A percentile compares a stretch with the other conserved stretches of the same genome.
phyloP scores from a whole-genome alignment of 1,140 invertebrate species.

The Goniozus legneri region DNA sequence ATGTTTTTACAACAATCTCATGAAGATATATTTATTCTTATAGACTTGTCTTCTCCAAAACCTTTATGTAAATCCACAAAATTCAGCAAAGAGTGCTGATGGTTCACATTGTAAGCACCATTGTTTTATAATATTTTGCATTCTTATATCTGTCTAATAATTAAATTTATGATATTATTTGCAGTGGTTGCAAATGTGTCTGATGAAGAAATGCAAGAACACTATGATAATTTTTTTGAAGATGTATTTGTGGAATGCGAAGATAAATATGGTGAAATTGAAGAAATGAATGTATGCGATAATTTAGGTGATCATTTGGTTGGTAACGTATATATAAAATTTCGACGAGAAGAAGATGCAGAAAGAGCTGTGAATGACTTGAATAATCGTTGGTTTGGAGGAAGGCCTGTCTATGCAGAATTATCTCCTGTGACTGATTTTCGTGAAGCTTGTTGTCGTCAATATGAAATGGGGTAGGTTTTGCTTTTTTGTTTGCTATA shows the following conservation, averaged over 20 bases:
- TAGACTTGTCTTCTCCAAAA: conserved; percentile 92
- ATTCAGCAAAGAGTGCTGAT: conserved; percentile 93
- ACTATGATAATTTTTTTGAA: conserved; percentile 99
- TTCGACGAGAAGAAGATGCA: conserved; percentile 94
- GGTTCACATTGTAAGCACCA: conserved; percentile 74
- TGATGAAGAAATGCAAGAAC: conserved; percentile 96
- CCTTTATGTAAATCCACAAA: conserved; percentile 95
- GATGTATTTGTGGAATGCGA: conserved; percentile 98
- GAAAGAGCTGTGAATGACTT: conserved; percentile 93
- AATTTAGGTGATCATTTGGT: conserved; percentile 97
- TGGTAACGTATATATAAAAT: conserved; percentile 98
- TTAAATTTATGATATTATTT: conserved; percentile 22
- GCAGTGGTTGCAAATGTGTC: conserved; percentile 82
- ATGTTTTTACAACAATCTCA: not conserved
- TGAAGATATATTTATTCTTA: conserved; percentile 36
- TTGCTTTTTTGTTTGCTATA: not conserved
- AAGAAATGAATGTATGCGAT: conserved; percentile 99
- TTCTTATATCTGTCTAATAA: not conserved
- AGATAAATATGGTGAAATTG: conserved; percentile 98
- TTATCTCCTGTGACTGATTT: conserved; percentile 98
- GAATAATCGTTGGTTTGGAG: conserved; percentile 98
- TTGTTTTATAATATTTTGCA: not conserved
- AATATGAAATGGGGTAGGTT: conserved; percentile 93
- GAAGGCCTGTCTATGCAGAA: conserved; percentile 94
- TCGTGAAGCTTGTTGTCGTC: conserved; percentile 95